Evolutionary conservation across 2,113 vertebrate genomes (phyloP), one percentile per base, ranked within the genome.

Genomic region (Poeciliopsis turrubarensis): DNA sequence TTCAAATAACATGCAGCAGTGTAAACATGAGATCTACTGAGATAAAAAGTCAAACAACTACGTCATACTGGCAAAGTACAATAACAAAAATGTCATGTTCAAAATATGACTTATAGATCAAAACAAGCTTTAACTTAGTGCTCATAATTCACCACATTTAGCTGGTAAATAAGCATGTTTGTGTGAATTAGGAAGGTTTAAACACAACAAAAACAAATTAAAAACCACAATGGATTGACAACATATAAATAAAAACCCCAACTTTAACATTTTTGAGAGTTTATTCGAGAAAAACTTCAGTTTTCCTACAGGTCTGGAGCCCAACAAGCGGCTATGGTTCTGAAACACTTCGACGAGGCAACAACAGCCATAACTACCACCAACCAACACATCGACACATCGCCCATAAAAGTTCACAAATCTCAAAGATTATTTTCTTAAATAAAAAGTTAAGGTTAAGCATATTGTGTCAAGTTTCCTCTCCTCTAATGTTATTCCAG

Each of bases 1-100:
- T 75, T 77, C 72, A 89, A 92, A 82, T 82, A 89, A 77, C 90
- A 90, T 92, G 93, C 92, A 92, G 89, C 84, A 80, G 87, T 76
- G 78, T 87, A 90, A 92, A 92, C 82, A 80, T 85, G 70, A 88
- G 39, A 47, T 85, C 82, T 90, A 85, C 61, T 1, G 10, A 83
- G 76, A 85, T 80, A 89, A 80, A 89, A 87, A 80, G 54, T 81
- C 73, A 77, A 73, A 86, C 68, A 83, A 80, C 74, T 85, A 86
- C 65, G 82, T 77, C 65, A 64, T 78, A 68, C 78, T 77, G 68
- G 65, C 75, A 69, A 73, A 73, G 70, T 79, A 60, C 78, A 69
- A 88, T 30, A 80, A 70, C 15, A 70, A 72, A 83, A 74, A n/a
- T 37, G 68, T 77, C 60, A 65, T 65, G 64, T 82, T 41, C 71